phyloP scores from a whole-genome alignment of 2,888 invertebrate species.

The Andricus curvator region DNA sequence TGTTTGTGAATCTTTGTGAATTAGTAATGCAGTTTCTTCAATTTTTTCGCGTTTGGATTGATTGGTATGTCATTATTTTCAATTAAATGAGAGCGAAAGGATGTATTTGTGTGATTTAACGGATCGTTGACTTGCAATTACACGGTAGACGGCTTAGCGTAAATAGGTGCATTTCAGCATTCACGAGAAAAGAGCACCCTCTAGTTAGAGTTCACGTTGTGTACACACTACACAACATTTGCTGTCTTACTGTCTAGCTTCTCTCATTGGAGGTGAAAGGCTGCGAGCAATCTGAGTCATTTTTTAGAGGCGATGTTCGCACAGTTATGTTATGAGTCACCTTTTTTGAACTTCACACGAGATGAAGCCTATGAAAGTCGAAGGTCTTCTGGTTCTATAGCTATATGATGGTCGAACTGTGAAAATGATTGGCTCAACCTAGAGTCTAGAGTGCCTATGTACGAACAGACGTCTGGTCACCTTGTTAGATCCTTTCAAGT shows the following conservation, averaged over 20 bases:
- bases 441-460: neutral
- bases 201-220: neutral
- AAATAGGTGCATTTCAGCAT: conserved; percentile 31
- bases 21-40: neutral
- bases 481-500: neutral
- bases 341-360: conserved; percentile 40
- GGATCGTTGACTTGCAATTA: conserved; percentile 17
- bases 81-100: neutral
- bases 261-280: conserved; percentile 16
- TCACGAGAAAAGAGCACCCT: conserved; percentile 1
- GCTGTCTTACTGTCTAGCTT: conserved; percentile 8
- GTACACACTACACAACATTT: conserved; percentile 18
- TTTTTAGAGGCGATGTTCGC: conserved; percentile 18
- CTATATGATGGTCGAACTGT: conserved; percentile 2
- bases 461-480: conserved; percentile 1
- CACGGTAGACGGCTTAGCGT: neutral
- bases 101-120: conserved; percentile 6
- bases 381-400: conserved; percentile 36
- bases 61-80: neutral
- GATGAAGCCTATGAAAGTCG: conserved; percentile 36
- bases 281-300: conserved; percentile 29
- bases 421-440: conserved; percentile 29
- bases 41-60: neutral
- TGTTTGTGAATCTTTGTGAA: too few species aligned
- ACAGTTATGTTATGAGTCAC: conserved; percentile 32